Evolutionary conservation across 1,140 invertebrate genomes (phyloP).

Genomic region (Hormaphis cornu): DNA sequence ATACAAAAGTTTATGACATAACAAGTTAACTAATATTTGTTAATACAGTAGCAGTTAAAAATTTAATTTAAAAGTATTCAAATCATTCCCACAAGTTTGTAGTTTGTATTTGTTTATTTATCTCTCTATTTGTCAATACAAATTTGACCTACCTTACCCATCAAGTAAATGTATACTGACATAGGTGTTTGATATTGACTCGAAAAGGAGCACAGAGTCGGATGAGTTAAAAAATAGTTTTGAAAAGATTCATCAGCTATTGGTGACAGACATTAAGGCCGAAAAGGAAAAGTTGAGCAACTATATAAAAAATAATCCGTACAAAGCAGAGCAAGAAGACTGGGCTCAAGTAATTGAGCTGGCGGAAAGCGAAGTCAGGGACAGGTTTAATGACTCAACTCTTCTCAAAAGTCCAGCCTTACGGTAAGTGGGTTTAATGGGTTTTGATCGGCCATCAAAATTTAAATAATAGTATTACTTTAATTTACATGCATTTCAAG

Average conservation of each 20-base stretch:
- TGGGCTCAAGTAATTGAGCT: background rate
- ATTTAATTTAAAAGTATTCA: too few species aligned
- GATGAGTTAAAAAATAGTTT: background rate
- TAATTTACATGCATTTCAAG: background rate
- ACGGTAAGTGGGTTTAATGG: background rate
- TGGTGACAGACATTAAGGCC: background rate
- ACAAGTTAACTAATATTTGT: too few species aligned
- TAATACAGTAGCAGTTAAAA: too few species aligned
- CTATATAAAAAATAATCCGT: background rate
- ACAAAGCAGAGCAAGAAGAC: background rate
- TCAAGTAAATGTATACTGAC: background rate
- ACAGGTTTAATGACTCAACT: background rate
- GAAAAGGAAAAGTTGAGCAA: conserved; percentile 2
- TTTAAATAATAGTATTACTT: background rate
- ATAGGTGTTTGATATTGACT: background rate
- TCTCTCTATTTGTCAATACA: too few species aligned
- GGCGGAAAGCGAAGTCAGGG: background rate
- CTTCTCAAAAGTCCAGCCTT: background rate
- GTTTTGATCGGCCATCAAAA: too few species aligned
- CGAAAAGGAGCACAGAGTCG: background rate
- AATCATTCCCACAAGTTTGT: too few species aligned
- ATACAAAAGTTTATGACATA: too few species aligned
- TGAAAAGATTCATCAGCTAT: background rate
- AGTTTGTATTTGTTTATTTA: too few species aligned
- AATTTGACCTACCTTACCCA: too few species aligned